Conservation (phyloP, 2,797 vertebrate species). For the Scomberomorus guttatus region DNA sequence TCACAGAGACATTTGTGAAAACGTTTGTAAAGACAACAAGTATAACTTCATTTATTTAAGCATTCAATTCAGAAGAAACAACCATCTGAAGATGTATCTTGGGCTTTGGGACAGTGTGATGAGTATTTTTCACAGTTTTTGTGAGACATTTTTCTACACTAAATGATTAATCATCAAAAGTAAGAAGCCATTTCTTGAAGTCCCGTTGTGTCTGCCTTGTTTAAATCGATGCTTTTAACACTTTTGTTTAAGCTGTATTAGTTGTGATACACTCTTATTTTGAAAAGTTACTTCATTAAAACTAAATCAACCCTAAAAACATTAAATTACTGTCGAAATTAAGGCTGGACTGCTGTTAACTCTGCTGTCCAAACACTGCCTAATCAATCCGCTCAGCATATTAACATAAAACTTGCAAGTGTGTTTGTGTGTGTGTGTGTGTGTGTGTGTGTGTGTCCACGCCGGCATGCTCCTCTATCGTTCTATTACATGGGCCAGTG, state of each 20-base stretch:
- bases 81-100: neutral
- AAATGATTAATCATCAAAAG: neutral
- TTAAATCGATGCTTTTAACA: neutral
- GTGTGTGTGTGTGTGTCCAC: slow-evolving; percentile 35
- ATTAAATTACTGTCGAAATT: slow-evolving; percentile 14
- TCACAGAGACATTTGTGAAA: neutral
- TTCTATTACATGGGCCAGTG: slow-evolving; percentile 86
- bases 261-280: neutral
- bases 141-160: too few species aligned
- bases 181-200: slow-evolving; percentile 5
- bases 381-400: slow-evolving; percentile 51
- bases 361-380: slow-evolving; percentile 43
- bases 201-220: neutral
- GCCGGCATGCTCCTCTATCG: slow-evolving; percentile 71
- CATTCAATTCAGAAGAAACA: neutral
- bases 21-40: neutral
- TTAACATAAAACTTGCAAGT: slow-evolving; percentile 47
- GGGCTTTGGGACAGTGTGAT: too few species aligned
- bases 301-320: neutral
- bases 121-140: too few species aligned
- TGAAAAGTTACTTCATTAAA: neutral
- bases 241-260: neutral
- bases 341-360: slow-evolving; percentile 31
- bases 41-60: neutral
- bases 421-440: slow-evolving; percentile 23